Evolutionary conservation across 2,797 vertebrate genomes (phyloP), one percentile per base, ranked within the genome.

Genomic region (Fratercula arctica): DNA sequence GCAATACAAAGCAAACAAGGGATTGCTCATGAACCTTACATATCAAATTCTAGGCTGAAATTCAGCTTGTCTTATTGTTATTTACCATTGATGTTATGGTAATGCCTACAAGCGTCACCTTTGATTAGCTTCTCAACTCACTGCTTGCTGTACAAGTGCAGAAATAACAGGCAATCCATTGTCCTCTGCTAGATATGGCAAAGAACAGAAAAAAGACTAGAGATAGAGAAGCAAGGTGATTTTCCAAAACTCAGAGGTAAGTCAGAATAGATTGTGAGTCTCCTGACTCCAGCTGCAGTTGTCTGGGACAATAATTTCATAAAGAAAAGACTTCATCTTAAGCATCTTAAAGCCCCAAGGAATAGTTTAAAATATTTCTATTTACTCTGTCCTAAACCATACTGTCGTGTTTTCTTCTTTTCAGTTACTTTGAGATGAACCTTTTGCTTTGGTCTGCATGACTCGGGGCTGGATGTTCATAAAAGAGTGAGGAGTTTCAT

Each of bases 391-490:
- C 39, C 61, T 84, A 75, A 78, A 46, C 46, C 73, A 37, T 59
- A 68, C 41, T 89, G 73, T 85, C 57, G 35, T 69, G 17, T 68
- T 85, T 79, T 86, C 33, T 67, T 78, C 35, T 87, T 86, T 88
- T 85, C 73, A 69, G 0, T 61, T 87, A 59, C 82, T 95, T 61
- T 56, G 79, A 78, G 61, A 45, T 70, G 11, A 94, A 83, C 53
- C 26, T 92, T 95, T 92, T 89, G 35, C 39, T 95, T 59, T 88
- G 57, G 53, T 78, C 73, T 93, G 29, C 23, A 28, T 90, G 87
- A 88, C 79, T 93, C 3, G 59, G 39, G 68, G 79, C 46, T 88
- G 76, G 61, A 73, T 87, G 46, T 26, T 92, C 59, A 67, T 78
- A 60, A 93, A 86, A 90, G 77, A 95, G 33, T 68, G 69, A 85